Evolutionary conservation across 2,888 invertebrate species (phyloP).

Genomic region (Oscheius sp.): DNA sequence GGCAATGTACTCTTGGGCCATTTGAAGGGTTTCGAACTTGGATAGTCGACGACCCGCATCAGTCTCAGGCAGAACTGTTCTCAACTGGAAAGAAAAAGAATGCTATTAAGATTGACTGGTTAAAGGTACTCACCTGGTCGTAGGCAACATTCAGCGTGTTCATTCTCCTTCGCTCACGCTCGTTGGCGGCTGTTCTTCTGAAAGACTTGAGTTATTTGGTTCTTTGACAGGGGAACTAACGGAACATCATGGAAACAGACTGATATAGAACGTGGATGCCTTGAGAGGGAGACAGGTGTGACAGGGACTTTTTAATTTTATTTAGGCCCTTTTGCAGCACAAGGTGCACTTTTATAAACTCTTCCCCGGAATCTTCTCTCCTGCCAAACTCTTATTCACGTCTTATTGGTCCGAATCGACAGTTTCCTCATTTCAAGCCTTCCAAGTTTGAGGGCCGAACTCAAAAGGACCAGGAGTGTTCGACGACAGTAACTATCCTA

Average conservation of each 20-base stretch:
- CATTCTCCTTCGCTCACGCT: slow-evolving; percentile 72
- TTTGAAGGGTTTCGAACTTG: slow-evolving; percentile 73
- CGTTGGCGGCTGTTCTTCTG: slow-evolving; percentile 64
- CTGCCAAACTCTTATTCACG: no score
- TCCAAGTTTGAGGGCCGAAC: no score
- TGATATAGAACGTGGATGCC: no score
- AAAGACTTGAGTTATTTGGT: not conserved
- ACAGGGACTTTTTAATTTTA: slow-evolving; percentile 55
- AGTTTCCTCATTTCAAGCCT: no score
- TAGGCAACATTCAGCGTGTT: slow-evolving; percentile 71
- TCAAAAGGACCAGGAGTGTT: no score
- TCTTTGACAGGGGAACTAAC: no score
- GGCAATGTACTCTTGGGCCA: slow-evolving; percentile 72
- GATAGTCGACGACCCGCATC: slow-evolving; percentile 71
- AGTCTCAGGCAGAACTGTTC: slow-evolving; percentile 70
- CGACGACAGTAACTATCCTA: no score
- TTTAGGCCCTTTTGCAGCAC: no score
- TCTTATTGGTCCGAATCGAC: no score
- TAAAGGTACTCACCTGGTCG: slow-evolving; percentile 62
- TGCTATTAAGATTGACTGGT: not conserved
- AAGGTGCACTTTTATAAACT: no score
- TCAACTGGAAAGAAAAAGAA: slow-evolving; percentile 58
- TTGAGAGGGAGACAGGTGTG: slow-evolving; percentile 47
- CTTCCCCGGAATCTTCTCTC: no score
- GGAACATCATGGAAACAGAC: no score